Conservation (phyloP, 2,888 invertebrate species). For the Zaprionus lineosus region DNA sequence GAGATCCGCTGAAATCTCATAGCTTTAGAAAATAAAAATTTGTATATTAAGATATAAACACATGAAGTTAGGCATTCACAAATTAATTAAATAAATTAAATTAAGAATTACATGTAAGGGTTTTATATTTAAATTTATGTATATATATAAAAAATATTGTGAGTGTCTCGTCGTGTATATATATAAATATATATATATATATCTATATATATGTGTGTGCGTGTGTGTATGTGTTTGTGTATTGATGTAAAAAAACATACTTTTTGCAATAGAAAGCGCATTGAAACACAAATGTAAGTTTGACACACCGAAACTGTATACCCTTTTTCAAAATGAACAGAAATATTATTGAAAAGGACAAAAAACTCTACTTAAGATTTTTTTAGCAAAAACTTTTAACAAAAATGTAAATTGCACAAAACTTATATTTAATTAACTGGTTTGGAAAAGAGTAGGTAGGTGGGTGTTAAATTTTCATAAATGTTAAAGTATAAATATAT, state of each 20-base stretch:
- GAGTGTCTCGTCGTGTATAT: no score
- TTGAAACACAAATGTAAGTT: conserved; percentile 6
- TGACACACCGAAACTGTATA: conserved; percentile 22
- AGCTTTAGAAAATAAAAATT: conserved; percentile 60
- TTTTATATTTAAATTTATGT: conserved; percentile 29
- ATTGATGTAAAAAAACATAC: conserved; percentile 2
- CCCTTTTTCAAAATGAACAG: no score
- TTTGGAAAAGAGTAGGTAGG: conserved; percentile 41
- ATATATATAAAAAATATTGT: conserved; percentile 32
- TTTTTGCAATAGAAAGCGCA: conserved; percentile 14
- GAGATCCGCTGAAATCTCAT: conserved; percentile 75
- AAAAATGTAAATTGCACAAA: conserved; percentile 49
- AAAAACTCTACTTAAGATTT: no score
- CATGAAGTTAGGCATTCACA: conserved; percentile 52
- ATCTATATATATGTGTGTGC: conserved; percentile 26
- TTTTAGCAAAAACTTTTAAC: conserved; percentile 1
- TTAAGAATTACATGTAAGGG: conserved; percentile 44
- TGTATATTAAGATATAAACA: conserved; percentile 49
- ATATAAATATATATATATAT: conserved; percentile 33
- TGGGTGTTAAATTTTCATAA: conserved; percentile 38
- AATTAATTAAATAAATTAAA: conserved; percentile 68
- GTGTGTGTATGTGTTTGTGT: conserved; percentile 1
- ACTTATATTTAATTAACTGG: conserved; percentile 30
- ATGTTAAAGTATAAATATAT: conserved; percentile 8
- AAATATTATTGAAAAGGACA: no score